These are phyloP conservation scores for Archips crataeganus DNA, from an alignment of 2,888 invertebrate species.

Conservation along the genomic window DNA sequence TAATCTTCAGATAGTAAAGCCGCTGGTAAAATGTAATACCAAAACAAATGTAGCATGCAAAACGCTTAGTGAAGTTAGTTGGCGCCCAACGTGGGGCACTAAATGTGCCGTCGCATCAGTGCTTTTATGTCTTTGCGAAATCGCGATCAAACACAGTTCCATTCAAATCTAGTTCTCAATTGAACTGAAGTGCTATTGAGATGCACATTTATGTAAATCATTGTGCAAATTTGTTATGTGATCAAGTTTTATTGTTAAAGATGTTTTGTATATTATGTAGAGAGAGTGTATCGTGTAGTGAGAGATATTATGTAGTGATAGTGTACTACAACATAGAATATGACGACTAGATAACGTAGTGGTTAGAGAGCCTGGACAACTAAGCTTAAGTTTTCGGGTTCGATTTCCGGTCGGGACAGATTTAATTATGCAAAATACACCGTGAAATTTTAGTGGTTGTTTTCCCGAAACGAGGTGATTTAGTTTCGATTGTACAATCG, in stretches of 20 bases:
- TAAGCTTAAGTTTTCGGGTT: too few species aligned
- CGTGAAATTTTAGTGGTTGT: too few species aligned
- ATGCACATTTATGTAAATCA: background rate
- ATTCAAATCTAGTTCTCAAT: slow-evolving; percentile 13
- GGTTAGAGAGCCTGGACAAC: too few species aligned
- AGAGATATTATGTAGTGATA: too few species aligned
- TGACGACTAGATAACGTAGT: too few species aligned
- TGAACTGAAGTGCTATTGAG: slow-evolving; percentile 1
- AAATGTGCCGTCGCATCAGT: slow-evolving; percentile 64
- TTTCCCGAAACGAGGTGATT: too few species aligned
- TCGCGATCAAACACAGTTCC: slow-evolving; percentile 5
- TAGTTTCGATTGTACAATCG: too few species aligned
- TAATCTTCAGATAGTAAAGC: background rate
- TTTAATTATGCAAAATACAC: too few species aligned
- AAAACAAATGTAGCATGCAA: slow-evolving; percentile 7
- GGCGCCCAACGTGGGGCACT: slow-evolving; percentile 63
- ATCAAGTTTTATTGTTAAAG: background rate
- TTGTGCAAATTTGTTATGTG: background rate
- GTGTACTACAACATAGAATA: too few species aligned
- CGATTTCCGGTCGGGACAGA: too few species aligned
- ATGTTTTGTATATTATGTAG: too few species aligned
- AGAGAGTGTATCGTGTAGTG: too few species aligned
- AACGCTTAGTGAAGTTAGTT: slow-evolving; percentile 58
- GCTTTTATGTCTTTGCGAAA: slow-evolving; percentile 61
- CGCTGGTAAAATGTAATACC: background rate